phyloP scores from a whole-genome alignment of 2,888 invertebrate genomes.

The Sinopyrophorus schimmeli region DNA sequence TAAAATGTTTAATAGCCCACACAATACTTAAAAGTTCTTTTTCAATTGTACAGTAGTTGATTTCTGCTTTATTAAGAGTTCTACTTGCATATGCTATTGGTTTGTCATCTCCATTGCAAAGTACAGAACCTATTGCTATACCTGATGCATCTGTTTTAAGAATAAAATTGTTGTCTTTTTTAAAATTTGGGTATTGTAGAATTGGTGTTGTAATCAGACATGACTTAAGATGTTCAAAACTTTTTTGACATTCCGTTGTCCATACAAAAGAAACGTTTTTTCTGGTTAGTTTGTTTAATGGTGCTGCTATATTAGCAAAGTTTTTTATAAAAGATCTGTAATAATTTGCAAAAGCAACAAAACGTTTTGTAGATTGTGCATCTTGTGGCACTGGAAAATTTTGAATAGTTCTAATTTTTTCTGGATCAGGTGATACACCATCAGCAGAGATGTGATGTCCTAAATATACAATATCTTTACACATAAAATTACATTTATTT shows the following conservation, averaged over 20 bases:
- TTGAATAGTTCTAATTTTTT: conserved; percentile 32
- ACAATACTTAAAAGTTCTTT: conserved; percentile 37
- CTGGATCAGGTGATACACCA: conserved; percentile 34
- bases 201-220: conserved; percentile 9
- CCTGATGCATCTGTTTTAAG: conserved; percentile 17
- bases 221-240: conserved; percentile 6
- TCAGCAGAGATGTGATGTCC: conserved; percentile 24
- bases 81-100: conserved; percentile 22
- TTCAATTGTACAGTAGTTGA: conserved; percentile 35
- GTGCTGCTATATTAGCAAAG: conserved; percentile 34
- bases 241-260: conserved; percentile 1
- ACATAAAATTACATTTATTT: conserved; percentile 33
- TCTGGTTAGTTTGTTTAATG: conserved; percentile 28
- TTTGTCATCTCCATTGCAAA: conserved; percentile 13
- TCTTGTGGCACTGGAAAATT: conserved; percentile 36
- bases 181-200: conserved; percentile 20
- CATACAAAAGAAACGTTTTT: conserved; percentile 20
- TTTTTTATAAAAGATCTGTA: conserved; percentile 35
- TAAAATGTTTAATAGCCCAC: conserved; percentile 37
- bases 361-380: conserved; percentile 30
- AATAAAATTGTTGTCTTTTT: conserved; percentile 10
- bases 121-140: conserved; percentile 15
- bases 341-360: conserved; percentile 34
- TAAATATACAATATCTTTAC: conserved; percentile 32
- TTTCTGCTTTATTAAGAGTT: conserved; percentile 36